Conservation (phyloP, 2,888 invertebrate species). For the Crepidodera aurea region DNA sequence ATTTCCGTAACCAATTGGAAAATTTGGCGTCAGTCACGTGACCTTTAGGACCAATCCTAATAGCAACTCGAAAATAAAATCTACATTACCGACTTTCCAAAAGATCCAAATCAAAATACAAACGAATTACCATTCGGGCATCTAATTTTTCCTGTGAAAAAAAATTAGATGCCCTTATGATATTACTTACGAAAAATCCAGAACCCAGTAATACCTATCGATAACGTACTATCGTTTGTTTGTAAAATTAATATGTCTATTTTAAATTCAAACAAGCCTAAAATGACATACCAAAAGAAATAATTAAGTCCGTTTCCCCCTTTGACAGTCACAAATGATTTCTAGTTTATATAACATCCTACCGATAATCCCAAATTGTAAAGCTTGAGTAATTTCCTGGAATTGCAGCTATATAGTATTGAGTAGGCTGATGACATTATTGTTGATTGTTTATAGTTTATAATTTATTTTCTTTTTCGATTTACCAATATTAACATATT, state of each 20-base stretch:
- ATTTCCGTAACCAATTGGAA: too few species aligned
- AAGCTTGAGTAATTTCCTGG: constrained; percentile 29
- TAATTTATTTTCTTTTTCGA: not conserved
- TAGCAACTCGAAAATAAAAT: too few species aligned
- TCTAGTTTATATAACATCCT: constrained; percentile 28
- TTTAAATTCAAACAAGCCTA: constrained; percentile 21
- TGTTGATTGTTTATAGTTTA: constrained; percentile 14
- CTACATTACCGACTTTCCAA: too few species aligned
- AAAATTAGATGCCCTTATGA: too few species aligned
- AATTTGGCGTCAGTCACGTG: too few species aligned
- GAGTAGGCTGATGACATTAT: constrained; percentile 10
- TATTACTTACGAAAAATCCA: too few species aligned
- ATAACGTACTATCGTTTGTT: not conserved
- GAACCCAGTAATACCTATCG: too few species aligned
- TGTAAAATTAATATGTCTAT: constrained; percentile 31
- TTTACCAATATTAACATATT: not conserved
- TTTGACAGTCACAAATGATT: constrained; percentile 34
- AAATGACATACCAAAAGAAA: constrained; percentile 26
- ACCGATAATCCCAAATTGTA: constrained; percentile 27
- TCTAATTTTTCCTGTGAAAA: too few species aligned
- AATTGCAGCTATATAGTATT: constrained; percentile 22
- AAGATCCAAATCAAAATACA: too few species aligned
- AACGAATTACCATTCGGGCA: too few species aligned
- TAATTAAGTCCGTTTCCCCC: constrained; percentile 29
- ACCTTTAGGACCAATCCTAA: too few species aligned